Conservation (phyloP, 1,140 invertebrate genomes). For the Drosophila arawakana region DNA sequence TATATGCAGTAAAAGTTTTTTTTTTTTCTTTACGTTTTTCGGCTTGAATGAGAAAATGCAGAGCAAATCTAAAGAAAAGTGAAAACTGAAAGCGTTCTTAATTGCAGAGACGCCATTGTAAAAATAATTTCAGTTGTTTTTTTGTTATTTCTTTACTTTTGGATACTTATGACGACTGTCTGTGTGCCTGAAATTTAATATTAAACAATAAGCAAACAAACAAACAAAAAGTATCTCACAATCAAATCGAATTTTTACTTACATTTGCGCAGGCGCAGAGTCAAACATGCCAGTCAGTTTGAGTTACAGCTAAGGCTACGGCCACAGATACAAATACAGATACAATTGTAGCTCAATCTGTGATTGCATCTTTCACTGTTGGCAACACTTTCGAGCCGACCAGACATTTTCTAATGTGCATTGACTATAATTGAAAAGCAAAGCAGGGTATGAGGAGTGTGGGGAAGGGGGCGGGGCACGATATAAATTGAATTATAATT, state of each 20-base stretch:
- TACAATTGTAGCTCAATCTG: slow-evolving; percentile 42
- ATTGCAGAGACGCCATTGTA: slow-evolving; percentile 64
- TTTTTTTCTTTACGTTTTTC: slow-evolving; percentile 38
- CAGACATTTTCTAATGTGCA: slow-evolving; percentile 69
- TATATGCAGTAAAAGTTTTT: slow-evolving; percentile 77
- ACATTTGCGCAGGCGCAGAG: slow-evolving; percentile 58
- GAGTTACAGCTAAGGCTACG: no score
- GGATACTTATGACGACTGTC: slow-evolving; percentile 13
- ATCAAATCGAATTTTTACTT: slow-evolving; percentile 69
- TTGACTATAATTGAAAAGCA: slow-evolving; percentile 75
- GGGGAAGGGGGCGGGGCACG: slow-evolving; percentile 7
- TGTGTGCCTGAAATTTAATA: slow-evolving; percentile 50
- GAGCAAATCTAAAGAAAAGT: slow-evolving; percentile 48
- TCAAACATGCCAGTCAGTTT: slow-evolving; percentile 51
- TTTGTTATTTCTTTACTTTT: slow-evolving; percentile 43
- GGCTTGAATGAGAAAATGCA: slow-evolving; percentile 56
- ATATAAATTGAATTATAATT: slow-evolving; percentile 79
- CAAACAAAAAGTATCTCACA: slow-evolving; percentile 28
- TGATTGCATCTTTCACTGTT: slow-evolving; percentile 62
- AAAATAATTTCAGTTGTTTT: slow-evolving; percentile 47
- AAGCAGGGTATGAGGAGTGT: slow-evolving; percentile 58
- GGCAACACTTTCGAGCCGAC: slow-evolving; percentile 43
- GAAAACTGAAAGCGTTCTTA: slow-evolving; percentile 81
- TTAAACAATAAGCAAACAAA: slow-evolving; percentile 39
- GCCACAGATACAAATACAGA: slow-evolving; percentile 23